Percentiles rank a stretch among this genome's conserved stretches.
Conservation (phyloP, 2,113 vertebrate genomes). For the Tiliqua scincoides region DNA sequence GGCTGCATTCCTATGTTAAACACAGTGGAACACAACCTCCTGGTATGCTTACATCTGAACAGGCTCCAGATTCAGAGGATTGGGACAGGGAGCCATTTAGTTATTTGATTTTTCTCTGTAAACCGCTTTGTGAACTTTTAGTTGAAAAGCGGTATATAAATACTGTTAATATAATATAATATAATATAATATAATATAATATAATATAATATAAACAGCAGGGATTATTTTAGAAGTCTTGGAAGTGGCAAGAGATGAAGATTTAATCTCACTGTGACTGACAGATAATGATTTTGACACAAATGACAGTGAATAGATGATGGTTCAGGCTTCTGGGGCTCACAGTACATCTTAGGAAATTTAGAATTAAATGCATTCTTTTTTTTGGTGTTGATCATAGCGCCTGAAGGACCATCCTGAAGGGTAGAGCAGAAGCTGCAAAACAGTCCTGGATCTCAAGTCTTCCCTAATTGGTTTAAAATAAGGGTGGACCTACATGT, state of each 20-base stretch:
- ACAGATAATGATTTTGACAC: neutral
- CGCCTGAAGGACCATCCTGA: accelerated
- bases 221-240: conserved; percentile 16
- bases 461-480: neutral
- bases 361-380: neutral
- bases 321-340: neutral
- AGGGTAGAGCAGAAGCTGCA: neutral
- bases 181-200: too few relatives aligned
- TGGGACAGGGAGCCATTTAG: too few relatives aligned
- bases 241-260: neutral
- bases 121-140: too few relatives aligned
- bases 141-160: too few relatives aligned
- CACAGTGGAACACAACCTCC: neutral
- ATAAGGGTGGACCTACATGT: neutral
- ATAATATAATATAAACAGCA: too few relatives aligned
- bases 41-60: neutral
- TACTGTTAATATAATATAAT: too few relatives aligned
- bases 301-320: neutral
- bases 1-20: neutral
- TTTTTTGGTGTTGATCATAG: neutral
- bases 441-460: neutral
- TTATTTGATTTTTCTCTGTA: too few relatives aligned
- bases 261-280: accelerated
- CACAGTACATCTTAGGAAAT: neutral
- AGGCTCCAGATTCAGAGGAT: neutral